Percentiles rank a stretch among this genome's conserved stretches.
Conservation (phyloP, 1,140 invertebrate species). For the Gryon sp. region DNA sequence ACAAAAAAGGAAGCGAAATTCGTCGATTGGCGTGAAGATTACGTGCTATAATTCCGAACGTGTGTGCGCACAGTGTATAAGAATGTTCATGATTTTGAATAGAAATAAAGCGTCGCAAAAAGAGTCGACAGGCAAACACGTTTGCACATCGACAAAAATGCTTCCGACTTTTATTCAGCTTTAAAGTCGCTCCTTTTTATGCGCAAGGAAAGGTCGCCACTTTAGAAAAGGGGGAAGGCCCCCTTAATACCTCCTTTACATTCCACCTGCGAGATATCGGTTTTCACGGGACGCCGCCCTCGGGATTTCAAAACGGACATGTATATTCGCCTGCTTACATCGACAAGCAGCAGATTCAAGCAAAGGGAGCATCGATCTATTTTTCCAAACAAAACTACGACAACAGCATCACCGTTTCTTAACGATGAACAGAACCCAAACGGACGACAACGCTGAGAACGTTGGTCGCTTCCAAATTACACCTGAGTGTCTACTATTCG, state of each 20-base stretch:
- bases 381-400: slow-evolving; percentile 54
- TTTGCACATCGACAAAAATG: slow-evolving; percentile 23
- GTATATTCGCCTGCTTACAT: slow-evolving; percentile 64
- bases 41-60: slow-evolving; percentile 5
- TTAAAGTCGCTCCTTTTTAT: slow-evolving; percentile 47
- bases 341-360: slow-evolving; percentile 42
- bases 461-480: slow-evolving; percentile 24
- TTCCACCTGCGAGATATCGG: slow-evolving; percentile 58
- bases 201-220: slow-evolving; percentile 42
- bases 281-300: slow-evolving; percentile 59
- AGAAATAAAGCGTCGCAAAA: slow-evolving; percentile 15
- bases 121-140: slow-evolving; percentile 23
- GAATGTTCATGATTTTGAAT: slow-evolving; percentile 44
- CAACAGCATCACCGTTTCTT: slow-evolving; percentile 5
- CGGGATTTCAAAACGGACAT: slow-evolving; percentile 51
- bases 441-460: slow-evolving; percentile 3
- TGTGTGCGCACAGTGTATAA: slow-evolving; percentile 3
- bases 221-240: slow-evolving; percentile 44
- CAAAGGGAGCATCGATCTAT: slow-evolving; percentile 54
- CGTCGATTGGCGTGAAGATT: slow-evolving; percentile 8
- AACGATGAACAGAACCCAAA: slow-evolving; percentile 35
- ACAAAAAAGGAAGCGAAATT: not conserved
- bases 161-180: slow-evolving; percentile 40
- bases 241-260: slow-evolving; percentile 62
- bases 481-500: slow-evolving; percentile 33